Conservation (phyloP, 1,140 invertebrate species). For the Xylocopa sonorina region DNA sequence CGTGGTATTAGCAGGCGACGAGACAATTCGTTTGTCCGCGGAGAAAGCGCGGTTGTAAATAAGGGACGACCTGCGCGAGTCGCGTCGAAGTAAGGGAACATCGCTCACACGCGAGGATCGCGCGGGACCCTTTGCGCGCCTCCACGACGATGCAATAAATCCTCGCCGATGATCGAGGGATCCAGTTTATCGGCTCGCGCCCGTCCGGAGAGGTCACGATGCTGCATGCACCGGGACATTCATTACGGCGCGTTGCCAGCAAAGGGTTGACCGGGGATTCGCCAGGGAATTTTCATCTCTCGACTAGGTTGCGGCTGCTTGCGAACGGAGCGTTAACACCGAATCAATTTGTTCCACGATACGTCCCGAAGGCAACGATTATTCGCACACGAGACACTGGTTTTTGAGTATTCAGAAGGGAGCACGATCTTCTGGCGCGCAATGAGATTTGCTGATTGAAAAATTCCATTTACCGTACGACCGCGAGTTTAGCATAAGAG, state of each 20-base stretch:
- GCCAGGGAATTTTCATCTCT: slow-evolving; percentile 32
- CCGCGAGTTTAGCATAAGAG: too few species aligned
- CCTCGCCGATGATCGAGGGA: slow-evolving; percentile 54
- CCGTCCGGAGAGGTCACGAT: slow-evolving; percentile 39
- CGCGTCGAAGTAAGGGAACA: slow-evolving; percentile 24
- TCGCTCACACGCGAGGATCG: slow-evolving; percentile 40
- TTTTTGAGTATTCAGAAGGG: too few species aligned
- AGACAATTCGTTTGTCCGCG: slow-evolving; percentile 12
- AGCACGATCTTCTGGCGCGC: too few species aligned
- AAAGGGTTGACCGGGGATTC: slow-evolving; percentile 28
- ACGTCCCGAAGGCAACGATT: not conserved
- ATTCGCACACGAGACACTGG: too few species aligned
- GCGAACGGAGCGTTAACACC: slow-evolving; percentile 32
- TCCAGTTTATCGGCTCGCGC: slow-evolving; percentile 54
- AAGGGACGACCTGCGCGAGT: slow-evolving; percentile 5
- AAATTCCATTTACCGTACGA: too few species aligned
- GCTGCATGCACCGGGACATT: slow-evolving; percentile 49
- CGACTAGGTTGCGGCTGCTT: slow-evolving; percentile 6
- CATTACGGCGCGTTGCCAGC: slow-evolving; percentile 42
- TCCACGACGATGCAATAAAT: slow-evolving; percentile 57
- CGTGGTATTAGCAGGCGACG: not conserved
- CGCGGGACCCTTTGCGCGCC: slow-evolving; percentile 39
- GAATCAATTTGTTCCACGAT: slow-evolving; percentile 24
- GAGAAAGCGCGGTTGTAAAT: slow-evolving; percentile 1
- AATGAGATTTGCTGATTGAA: too few species aligned